Percentiles rank a stretch among this genome's conserved stretches.
phyloP scores from a whole-genome alignment of 30 jellyfish, hydroid and myxozoan species.

The Rhopilema esculentum region DNA sequence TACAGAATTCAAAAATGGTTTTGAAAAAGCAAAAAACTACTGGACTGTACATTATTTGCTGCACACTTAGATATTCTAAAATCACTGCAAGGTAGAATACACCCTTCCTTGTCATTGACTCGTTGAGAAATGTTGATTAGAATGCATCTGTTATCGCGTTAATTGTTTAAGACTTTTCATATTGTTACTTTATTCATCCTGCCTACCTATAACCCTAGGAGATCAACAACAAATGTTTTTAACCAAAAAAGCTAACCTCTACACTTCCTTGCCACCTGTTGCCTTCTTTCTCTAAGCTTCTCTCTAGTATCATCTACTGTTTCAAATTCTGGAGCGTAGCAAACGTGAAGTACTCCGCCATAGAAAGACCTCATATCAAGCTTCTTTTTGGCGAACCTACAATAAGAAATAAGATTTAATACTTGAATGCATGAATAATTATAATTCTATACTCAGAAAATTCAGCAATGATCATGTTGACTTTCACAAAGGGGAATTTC shows the following conservation, averaged over 20 bases:
- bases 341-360: constrained; percentile 93
- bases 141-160: no score
- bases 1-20: no score
- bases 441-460: background rate
- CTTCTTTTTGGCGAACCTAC: constrained; percentile 88
- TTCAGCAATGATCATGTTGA: background rate
- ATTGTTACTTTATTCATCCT: no score
- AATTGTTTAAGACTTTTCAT: no score
- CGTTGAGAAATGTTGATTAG: no score
- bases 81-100: no score
- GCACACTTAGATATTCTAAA: no score
- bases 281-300: constrained; percentile 74
- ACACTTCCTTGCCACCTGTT: constrained; percentile 71
- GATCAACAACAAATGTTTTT: background rate
- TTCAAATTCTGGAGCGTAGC: constrained; percentile 98
- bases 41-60: no score
- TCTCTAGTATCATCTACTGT: constrained; percentile 83
- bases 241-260: no score
- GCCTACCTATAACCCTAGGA: no score
- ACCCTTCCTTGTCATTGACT: no score
- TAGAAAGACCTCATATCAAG: constrained; percentile 92
- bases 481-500: background rate
- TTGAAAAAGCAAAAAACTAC: no score
- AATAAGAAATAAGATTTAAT: background rate
- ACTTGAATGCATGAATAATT: background rate